Conservation (phyloP, 2,888 invertebrate genomes). For the Drosophila vallismaia region DNA sequence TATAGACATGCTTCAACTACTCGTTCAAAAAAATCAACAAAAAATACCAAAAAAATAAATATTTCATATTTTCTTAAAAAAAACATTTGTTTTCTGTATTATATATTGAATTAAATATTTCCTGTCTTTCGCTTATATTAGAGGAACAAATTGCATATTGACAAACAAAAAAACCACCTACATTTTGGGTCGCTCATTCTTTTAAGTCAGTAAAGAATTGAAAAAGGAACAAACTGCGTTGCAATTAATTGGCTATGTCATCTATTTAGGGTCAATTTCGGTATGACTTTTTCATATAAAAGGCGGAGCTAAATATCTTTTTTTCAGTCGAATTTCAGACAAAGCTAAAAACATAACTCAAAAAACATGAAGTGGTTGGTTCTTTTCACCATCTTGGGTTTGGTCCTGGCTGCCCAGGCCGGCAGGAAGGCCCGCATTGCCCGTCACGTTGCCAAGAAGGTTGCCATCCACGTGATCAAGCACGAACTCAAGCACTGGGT, state of each 20-base stretch:
- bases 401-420: slow-evolving; percentile 1
- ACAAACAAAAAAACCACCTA: too few species aligned
- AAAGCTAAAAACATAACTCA: not conserved
- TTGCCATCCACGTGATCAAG: slow-evolving; percentile 1
- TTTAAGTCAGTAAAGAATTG: too few species aligned
- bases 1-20: too few species aligned
- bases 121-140: too few species aligned
- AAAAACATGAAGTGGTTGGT: slow-evolving; percentile 1
- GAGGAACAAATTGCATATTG: too few species aligned
- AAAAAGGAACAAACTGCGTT: too few species aligned
- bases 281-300: not conserved
- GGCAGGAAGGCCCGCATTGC: not conserved
- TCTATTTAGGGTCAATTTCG: not conserved
- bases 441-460: not conserved
- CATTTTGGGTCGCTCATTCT: too few species aligned
- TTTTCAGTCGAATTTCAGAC: not conserved
- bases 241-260: not conserved
- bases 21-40: too few species aligned
- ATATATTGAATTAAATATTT: too few species aligned
- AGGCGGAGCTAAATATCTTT: not conserved
- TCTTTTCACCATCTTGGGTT: not conserved
- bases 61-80: too few species aligned
- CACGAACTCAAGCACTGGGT: not conserved
- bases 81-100: too few species aligned
- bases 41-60: too few species aligned